Conservation (phyloP, 2,797 vertebrate species). For the Limnodromus scolopaceus region DNA sequence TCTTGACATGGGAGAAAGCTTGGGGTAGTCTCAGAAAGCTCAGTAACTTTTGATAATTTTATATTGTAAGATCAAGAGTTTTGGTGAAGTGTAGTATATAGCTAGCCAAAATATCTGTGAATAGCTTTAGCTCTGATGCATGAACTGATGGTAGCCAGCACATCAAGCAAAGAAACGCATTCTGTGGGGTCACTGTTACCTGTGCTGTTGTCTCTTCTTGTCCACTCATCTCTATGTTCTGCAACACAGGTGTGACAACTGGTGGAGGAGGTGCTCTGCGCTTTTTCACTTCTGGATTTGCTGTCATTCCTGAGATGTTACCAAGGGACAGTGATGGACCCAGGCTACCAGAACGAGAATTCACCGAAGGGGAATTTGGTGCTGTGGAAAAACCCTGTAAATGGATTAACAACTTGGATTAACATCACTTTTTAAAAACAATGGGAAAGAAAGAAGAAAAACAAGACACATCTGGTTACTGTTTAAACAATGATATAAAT, state of each 20-base stretch:
- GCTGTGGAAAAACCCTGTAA: constrained; percentile 82
- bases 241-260: background rate
- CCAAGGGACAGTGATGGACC: constrained; percentile 89
- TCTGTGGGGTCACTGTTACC: constrained; percentile 72
- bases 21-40: background rate
- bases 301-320: constrained; percentile 84
- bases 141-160: background rate
- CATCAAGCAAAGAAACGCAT: background rate
- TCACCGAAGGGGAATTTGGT: constrained; percentile 77
- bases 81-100: background rate
- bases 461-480: constrained; percentile 49
- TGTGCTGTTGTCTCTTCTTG: constrained; percentile 67
- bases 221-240: background rate
- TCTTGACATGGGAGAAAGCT: background rate
- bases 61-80: background rate
- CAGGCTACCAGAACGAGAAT: constrained; percentile 79
- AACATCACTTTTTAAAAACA: constrained; percentile 15
- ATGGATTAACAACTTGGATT: constrained; percentile 42
- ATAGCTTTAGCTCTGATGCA: background rate
- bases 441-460: constrained; percentile 37
- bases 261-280: constrained; percentile 89
- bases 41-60: background rate
- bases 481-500: constrained; percentile 52
- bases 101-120: background rate
- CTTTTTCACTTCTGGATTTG: constrained; percentile 88